Percentiles rank a stretch among this genome's conserved stretches.
These are phyloP conservation scores for Polypedilum vanderplanki DNA, from an alignment of 1,140 invertebrate genomes.

Conservation along the genomic window DNA sequence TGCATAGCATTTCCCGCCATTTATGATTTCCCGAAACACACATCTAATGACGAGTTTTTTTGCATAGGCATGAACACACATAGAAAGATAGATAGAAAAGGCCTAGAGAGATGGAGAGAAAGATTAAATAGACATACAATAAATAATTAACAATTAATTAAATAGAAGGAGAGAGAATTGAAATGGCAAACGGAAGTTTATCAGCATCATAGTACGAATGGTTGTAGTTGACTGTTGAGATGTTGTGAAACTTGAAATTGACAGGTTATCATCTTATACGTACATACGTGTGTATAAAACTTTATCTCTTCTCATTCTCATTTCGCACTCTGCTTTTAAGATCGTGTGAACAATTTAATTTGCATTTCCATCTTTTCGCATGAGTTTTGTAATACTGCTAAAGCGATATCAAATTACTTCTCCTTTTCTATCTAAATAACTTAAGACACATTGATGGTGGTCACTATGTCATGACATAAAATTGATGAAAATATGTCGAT, in stretches of 20 bases:
- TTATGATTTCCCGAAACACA: conserved; percentile 22
- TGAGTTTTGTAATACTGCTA: neutral
- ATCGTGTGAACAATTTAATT: conserved; percentile 19
- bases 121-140: neutral
- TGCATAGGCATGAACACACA: too few species aligned
- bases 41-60: neutral
- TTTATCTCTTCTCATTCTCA: neutral
- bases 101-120: too few species aligned
- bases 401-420: neutral
- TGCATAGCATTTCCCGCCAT: conserved; percentile 25
- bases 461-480: conserved; percentile 18
- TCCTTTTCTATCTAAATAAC: neutral
- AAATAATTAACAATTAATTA: conserved; percentile 15
- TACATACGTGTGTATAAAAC: neutral
- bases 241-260: conserved; percentile 18
- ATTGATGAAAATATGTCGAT: conserved; percentile 1
- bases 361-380: conserved; percentile 8
- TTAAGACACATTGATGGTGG: neutral
- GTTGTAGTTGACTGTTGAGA: neutral
- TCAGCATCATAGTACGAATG: neutral
- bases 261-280: conserved; percentile 5
- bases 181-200: conserved; percentile 12
- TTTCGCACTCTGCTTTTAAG: conserved; percentile 5
- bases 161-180: neutral
- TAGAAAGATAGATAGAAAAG: too few species aligned